Evolutionary conservation across 2,888 invertebrate genomes (phyloP).

Genomic region (Apantesis nais): DNA sequence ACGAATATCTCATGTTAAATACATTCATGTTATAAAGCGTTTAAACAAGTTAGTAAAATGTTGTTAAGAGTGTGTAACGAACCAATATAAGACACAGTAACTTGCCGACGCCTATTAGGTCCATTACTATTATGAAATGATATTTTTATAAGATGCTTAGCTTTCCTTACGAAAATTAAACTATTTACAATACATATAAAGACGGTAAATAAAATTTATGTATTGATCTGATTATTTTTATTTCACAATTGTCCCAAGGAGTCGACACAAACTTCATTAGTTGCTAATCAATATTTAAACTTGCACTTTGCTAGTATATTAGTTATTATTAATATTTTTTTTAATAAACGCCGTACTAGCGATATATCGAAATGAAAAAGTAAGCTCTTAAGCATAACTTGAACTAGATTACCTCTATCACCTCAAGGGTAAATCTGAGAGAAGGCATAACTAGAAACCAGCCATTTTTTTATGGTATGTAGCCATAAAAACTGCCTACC

Average conservation of each 20-base stretch:
- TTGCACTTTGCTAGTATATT: no score
- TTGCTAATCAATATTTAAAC: not conserved
- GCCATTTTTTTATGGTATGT: no score
- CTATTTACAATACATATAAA: slow-evolving; percentile 80
- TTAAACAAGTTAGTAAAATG: slow-evolving; percentile 40
- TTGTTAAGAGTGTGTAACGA: slow-evolving; percentile 47
- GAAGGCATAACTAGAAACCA: no score
- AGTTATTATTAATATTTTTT: no score
- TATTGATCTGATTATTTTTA: slow-evolving; percentile 58
- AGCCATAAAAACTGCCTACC: no score
- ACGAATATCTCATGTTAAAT: slow-evolving; percentile 1
- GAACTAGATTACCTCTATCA: no score
- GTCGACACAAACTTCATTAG: not conserved
- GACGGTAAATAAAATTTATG: slow-evolving; percentile 81
- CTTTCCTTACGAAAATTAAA: slow-evolving; percentile 80
- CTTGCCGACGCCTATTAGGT: slow-evolving; percentile 73
- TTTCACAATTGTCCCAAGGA: slow-evolving; percentile 17
- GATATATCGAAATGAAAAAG: no score
- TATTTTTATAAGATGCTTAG: slow-evolving; percentile 86
- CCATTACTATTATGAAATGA: slow-evolving; percentile 72
- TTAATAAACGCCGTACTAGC: no score
- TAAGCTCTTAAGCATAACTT: no score
- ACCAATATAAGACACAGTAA: slow-evolving; percentile 55
- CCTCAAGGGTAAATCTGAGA: no score
- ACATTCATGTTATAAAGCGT: slow-evolving; percentile 24